Percentiles rank a stretch among this genome's conserved stretches.
Evolutionary conservation across 1,140 invertebrate species (phyloP).

Genomic region (Drosophila ohnishii): DNA sequence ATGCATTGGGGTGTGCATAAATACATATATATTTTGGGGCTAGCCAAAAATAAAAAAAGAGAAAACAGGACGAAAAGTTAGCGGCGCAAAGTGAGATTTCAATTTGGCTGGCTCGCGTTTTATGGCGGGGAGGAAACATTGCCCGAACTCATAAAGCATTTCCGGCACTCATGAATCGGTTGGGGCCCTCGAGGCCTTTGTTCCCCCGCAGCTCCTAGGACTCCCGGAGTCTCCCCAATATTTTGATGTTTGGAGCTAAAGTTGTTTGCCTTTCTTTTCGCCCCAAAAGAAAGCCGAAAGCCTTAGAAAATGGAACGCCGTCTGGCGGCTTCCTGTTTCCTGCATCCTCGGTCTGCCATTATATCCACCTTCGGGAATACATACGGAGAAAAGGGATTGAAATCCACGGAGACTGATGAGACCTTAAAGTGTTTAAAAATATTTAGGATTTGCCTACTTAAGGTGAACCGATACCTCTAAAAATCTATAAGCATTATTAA

Average conservation of each 20-base stretch:
- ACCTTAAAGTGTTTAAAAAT: too few relatives aligned
- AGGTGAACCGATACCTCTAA: background rate
- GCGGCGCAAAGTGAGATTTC: constrained; percentile 60
- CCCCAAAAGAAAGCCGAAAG: constrained; percentile 27
- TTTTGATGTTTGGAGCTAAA: constrained; percentile 46
- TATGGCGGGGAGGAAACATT: constrained; percentile 63
- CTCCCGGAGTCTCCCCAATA: constrained; percentile 23
- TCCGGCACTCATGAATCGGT: constrained; percentile 75
- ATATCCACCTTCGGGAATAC: constrained; percentile 56
- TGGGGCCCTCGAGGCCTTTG: constrained; percentile 44
- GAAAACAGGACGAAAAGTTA: constrained; percentile 37
- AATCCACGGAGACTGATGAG: background rate
- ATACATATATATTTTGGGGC: constrained; percentile 34
- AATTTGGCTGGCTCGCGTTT: constrained; percentile 68
- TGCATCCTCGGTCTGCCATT: constrained; percentile 59
- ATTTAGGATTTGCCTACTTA: too few relatives aligned
- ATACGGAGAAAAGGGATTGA: background rate
- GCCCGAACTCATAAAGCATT: constrained; percentile 74
- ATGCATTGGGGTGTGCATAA: constrained; percentile 36
- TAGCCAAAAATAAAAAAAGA: constrained; percentile 20
- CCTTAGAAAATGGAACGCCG: constrained; percentile 70
- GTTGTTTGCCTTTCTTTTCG: constrained; percentile 56
- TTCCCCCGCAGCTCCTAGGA: constrained; percentile 10
- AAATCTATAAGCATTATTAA: background rate
- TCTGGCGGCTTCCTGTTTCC: constrained; percentile 55